Percentiles rank a stretch among this genome's conserved stretches.
Evolutionary conservation across 2,888 invertebrate species (phyloP).

Genomic region (Euzetes globulus): DNA sequence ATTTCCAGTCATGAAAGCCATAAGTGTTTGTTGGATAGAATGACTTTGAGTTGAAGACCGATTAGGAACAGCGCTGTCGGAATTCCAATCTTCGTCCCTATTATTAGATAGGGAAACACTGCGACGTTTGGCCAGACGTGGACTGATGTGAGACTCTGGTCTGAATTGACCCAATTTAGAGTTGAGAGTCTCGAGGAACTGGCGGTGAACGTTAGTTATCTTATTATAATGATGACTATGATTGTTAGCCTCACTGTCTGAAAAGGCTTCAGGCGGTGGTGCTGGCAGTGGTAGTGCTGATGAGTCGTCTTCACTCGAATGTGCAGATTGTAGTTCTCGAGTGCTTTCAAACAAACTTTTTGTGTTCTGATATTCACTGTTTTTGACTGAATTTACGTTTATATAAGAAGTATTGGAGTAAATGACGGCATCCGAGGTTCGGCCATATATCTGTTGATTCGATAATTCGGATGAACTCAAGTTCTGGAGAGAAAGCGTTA

Average conservation of each 20-base stretch:
- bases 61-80: conserved; percentile 16
- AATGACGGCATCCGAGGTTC: background rate
- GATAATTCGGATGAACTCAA: background rate
- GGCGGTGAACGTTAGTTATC: conserved; percentile 32
- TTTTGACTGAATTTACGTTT: background rate
- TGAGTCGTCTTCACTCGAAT: background rate
- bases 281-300: conserved; percentile 44
- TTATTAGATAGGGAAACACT: conserved; percentile 29
- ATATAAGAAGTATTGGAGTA: background rate
- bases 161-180: conserved; percentile 58
- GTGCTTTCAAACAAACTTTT: conserved; percentile 2
- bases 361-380: background rate
- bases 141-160: conserved; percentile 36
- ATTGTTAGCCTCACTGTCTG: conserved; percentile 13
- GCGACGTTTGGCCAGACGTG: conserved; percentile 32
- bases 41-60: background rate
- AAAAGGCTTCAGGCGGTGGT: conserved; percentile 52
- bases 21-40: conserved; percentile 25
- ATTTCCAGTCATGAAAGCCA: conserved; percentile 12
- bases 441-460: conserved; percentile 15
- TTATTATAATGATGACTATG: conserved; percentile 32
- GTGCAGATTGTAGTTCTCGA: background rate
- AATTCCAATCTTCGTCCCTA: conserved; percentile 34
- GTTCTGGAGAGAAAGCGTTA: conserved; percentile 21
- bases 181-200: conserved; percentile 49